phyloP scores from a whole-genome alignment of 2,888 invertebrate genomes.

The Drosophila cracens region DNA sequence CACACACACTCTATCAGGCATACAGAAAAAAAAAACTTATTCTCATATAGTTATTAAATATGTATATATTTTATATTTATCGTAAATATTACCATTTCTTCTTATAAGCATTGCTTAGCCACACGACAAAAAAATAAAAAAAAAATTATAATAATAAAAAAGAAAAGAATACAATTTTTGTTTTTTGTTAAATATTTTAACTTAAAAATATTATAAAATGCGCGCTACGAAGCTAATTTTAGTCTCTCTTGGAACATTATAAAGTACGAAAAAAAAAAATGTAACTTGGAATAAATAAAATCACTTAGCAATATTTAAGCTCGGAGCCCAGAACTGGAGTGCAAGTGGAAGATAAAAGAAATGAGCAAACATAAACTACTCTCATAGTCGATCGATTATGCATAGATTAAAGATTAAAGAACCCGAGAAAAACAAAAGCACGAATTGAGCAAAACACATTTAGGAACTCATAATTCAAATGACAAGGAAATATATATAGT shows the following conservation, averaged over 20 bases:
- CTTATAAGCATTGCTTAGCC: constrained; percentile 70
- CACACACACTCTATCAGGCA: constrained; percentile 19
- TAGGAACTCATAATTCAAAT: constrained; percentile 57
- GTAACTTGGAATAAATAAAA: constrained; percentile 63
- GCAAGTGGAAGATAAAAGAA: constrained; percentile 4
- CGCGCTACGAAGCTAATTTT: constrained; percentile 70
- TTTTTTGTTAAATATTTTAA: neutral
- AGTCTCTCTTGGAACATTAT: constrained; percentile 73
- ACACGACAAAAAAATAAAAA: constrained; percentile 11
- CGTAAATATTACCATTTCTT: constrained; percentile 53
- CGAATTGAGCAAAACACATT: constrained; percentile 49
- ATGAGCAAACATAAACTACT: neutral
- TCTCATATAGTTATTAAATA: constrained; percentile 39
- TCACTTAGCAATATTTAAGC: constrained; percentile 69
- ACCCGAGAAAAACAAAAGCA: constrained; percentile 15
- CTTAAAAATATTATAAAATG: constrained; percentile 62
- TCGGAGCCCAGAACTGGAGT: constrained; percentile 62
- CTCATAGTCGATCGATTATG: constrained; percentile 9
- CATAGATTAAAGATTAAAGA: constrained; percentile 13
- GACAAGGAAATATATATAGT: constrained; percentile 46
- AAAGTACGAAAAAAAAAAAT: constrained; percentile 39
- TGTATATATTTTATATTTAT: constrained; percentile 55
- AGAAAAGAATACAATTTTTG: constrained; percentile 4
- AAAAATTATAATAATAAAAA: constrained; percentile 16
- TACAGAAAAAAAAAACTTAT: constrained; percentile 56